A percentile compares a stretch with the other conserved stretches of the same genome.
Evolutionary conservation across 2,797 vertebrate genomes (phyloP).

Genomic region (Lepilemur ruficaudatus): DNA sequence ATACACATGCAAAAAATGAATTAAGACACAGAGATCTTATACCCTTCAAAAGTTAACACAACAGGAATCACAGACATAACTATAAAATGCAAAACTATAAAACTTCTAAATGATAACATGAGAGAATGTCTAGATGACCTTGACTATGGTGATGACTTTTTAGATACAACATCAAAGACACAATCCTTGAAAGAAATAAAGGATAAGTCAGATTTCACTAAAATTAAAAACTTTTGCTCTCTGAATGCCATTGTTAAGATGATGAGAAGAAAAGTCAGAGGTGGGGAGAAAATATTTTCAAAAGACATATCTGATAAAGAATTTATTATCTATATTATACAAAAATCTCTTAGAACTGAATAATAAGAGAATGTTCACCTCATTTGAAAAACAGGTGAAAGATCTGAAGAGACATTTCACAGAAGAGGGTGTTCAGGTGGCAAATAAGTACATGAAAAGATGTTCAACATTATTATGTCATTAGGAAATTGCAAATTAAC

Average conservation of each 20-base stretch:
- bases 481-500: neutral
- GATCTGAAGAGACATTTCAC: neutral
- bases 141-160: neutral
- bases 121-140: neutral
- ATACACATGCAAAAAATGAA: neutral
- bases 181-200: neutral
- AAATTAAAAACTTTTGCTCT: neutral
- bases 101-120: neutral
- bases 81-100: neutral
- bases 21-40: neutral
- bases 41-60: neutral
- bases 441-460: neutral
- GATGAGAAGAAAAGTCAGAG: neutral
- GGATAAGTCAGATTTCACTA: neutral
- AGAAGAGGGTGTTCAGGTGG: neutral
- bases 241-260: neutral
- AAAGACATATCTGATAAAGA: neutral
- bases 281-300: neutral
- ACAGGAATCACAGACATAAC: neutral
- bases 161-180: neutral
- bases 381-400: neutral
- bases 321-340: neutral
- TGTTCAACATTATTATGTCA: neutral
- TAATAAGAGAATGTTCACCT: neutral
- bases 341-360: neutral